Base-by-base conservation (phyloP, 2,113 vertebrate genomes). In the Lethenteron reissneri region DNA sequence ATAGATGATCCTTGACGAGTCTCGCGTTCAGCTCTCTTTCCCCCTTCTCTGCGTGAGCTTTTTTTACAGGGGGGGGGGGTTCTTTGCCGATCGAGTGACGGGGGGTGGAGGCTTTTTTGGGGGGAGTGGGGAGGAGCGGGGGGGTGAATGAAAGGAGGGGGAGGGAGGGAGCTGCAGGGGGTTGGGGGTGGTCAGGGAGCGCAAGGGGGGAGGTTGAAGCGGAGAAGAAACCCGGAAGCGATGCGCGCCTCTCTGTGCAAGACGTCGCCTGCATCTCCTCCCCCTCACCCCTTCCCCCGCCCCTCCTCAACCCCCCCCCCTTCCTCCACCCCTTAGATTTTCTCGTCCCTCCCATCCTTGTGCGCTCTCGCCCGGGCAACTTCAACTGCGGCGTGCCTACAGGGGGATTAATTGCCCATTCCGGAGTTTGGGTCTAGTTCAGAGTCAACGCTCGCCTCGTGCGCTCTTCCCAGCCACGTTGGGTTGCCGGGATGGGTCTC, bases 261-360 rank as follows among this genome's bases (percentile, higher is more conserved):
- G 41, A 41, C 41, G 25, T 68, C 64, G 25, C n/a, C 64, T 68
- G 64, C n/a, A 25, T 68, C 25, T 25, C 64, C 25, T 68, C 64
- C 64, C 64, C 64, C n/a, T 17, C 64, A n/a, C 64, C 64, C 8
- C 64, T 68, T n/a, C 64, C 64, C 21, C 64, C 64, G n/a, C 64
- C 64, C 25, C 64, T 68, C 25, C 25, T 25, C 25, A 68, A n/a
- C 15, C 64, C 11, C 64, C 25, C 64, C 25, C 64, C 11, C n/a
- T 25, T 25, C 64, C 64, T 68, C 64, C 64, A n/a, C 64, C n/a
- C 25, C 64, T n/a, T 68, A 25, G 25, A 68, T 25, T n/a, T 9
- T n/a, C 64, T 25, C 64, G n/a, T 68, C 64, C 64, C 64, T 68
- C n/a, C 64, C 8, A 25, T 17, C 64, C 64, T n/a, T 11, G 8